Conservation (phyloP, 2,888 invertebrate species). For the Drosophila yooni region DNA sequence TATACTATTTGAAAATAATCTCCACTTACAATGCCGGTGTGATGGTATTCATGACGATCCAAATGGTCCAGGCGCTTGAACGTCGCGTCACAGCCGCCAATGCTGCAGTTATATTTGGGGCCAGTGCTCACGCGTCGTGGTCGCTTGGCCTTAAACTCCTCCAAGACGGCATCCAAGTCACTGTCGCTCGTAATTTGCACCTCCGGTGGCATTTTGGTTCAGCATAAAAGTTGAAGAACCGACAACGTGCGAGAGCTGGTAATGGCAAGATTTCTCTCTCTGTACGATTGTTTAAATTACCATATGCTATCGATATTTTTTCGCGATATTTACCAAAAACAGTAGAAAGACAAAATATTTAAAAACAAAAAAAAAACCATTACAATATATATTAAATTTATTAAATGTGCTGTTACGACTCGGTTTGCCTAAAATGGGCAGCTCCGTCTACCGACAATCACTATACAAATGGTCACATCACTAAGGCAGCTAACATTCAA, state of each 20-base stretch:
- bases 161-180: slow-evolving; percentile 77
- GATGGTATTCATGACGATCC: slow-evolving; percentile 86
- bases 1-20: background rate
- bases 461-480: background rate
- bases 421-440: background rate
- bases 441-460: background rate
- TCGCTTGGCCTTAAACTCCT: slow-evolving; percentile 50
- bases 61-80: slow-evolving; percentile 87
- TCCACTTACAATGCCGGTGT: slow-evolving; percentile 87
- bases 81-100: slow-evolving; percentile 85
- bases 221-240: background rate
- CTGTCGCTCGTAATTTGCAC: slow-evolving; percentile 78
- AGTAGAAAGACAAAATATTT: background rate
- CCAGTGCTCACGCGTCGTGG: slow-evolving; percentile 59
- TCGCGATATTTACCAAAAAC: background rate
- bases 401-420: background rate
- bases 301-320: background rate
- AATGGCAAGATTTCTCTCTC: background rate
- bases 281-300: background rate
- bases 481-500: background rate
- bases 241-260: slow-evolving; percentile 22
- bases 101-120: slow-evolving; percentile 85
- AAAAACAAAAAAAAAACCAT: background rate
- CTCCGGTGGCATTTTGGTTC: slow-evolving; percentile 68
- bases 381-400: background rate